phyloP scores from a whole-genome alignment of 2,113 vertebrate genomes.

The Cebidichthys violaceus region DNA sequence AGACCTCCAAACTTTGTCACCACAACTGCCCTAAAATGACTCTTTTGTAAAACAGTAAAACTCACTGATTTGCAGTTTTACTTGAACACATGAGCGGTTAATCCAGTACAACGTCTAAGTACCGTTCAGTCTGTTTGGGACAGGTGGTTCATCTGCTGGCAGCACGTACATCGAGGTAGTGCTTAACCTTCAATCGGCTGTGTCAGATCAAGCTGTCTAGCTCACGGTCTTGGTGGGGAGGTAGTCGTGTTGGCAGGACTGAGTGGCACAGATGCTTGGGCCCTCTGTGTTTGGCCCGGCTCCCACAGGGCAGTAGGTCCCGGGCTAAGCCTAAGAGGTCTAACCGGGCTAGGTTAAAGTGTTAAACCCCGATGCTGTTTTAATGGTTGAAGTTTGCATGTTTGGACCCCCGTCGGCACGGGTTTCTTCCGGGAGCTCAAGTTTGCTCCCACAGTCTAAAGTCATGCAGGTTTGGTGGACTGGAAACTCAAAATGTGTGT shows the following conservation, averaged over 20 bases:
- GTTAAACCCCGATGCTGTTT: not conserved
- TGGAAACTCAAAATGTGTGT: not conserved
- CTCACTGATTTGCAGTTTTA: not conserved
- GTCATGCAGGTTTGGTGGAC: not conserved
- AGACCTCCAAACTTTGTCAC: not conserved
- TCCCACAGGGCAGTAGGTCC: conserved; percentile 19
- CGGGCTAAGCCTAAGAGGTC: not conserved
- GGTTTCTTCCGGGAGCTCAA: not conserved
- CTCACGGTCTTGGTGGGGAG: conserved; percentile 32
- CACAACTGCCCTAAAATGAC: not conserved
- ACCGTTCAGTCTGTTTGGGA: conserved; percentile 45
- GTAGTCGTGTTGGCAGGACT: conserved; percentile 48
- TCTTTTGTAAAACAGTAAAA: not conserved
- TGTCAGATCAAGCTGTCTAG: conserved; percentile 59
- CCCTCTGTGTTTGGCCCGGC: conserved; percentile 34
- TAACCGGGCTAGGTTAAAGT: not conserved
- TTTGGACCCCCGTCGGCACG: not conserved
- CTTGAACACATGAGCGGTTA: conserved; percentile 13
- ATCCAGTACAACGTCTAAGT: conserved; percentile 17
- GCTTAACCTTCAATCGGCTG: conserved; percentile 60
- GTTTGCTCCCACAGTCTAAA: not conserved
- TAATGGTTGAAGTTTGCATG: conserved; percentile 15
- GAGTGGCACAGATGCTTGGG: conserved; percentile 55
- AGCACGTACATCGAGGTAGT: conserved; percentile 39
- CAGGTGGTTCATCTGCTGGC: conserved; percentile 54